Evolutionary conservation across 1,140 invertebrate genomes (phyloP).

Genomic region (Drosophila trapezifrons): DNA sequence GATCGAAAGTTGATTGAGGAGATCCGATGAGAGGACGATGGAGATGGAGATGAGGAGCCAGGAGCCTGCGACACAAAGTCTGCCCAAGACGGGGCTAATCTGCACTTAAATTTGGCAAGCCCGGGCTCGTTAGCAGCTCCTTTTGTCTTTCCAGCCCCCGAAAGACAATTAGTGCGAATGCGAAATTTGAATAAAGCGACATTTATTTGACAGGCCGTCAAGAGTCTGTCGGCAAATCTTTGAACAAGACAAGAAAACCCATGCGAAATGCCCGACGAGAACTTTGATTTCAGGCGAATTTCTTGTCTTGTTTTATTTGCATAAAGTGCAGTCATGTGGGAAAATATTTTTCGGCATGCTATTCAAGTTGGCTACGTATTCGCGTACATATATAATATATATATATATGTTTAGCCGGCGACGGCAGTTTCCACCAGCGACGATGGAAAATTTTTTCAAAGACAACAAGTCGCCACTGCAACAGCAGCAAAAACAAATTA

Average conservation of each 20-base stretch:
- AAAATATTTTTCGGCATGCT: constrained; percentile 68
- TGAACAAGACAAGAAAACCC: constrained; percentile 59
- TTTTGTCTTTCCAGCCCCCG: constrained; percentile 54
- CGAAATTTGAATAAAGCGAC: constrained; percentile 83
- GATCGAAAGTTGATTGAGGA: constrained; percentile 79
- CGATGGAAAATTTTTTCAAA: constrained; percentile 79
- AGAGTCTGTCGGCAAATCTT: constrained; percentile 80
- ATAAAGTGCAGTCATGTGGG: constrained; percentile 81
- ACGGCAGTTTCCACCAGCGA: constrained; percentile 61
- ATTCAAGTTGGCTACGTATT: constrained; percentile 34
- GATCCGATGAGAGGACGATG: constrained; percentile 6
- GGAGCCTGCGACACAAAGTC: constrained; percentile 76
- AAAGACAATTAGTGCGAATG: constrained; percentile 79
- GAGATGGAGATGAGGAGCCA: constrained; percentile 7
- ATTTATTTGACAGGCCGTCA: constrained; percentile 83
- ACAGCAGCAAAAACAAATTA: constrained; percentile 71
- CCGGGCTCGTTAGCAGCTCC: constrained; percentile 62
- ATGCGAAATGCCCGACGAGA: constrained; percentile 35
- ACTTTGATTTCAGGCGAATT: constrained; percentile 74
- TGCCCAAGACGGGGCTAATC: constrained; percentile 67
- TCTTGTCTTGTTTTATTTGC: constrained; percentile 59
- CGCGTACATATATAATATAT: not conserved
- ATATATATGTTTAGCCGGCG: constrained; percentile 2
- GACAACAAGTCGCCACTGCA: constrained; percentile 71
- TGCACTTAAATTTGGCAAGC: constrained; percentile 52